A percentile compares a stretch with the other conserved stretches of the same genome.
phyloP scores from a whole-genome alignment of 2,113 vertebrate species.

The Agapornis roseicollis region DNA sequence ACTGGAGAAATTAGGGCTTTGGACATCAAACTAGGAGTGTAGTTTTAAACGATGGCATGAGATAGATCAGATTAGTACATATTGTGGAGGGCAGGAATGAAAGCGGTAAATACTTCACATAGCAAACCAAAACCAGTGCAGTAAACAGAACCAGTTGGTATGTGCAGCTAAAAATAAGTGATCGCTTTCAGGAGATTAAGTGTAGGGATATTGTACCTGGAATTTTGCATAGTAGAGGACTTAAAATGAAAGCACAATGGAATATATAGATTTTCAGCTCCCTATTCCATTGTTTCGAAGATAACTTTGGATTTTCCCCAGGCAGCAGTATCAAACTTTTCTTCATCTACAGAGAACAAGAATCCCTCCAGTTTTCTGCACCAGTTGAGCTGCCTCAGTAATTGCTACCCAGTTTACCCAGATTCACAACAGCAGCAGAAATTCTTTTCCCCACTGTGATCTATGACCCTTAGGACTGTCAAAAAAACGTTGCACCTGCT shows the following conservation, averaged over 20 bases:
- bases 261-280: neutral
- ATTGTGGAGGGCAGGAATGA: neutral
- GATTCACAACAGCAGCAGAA: neutral
- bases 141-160: neutral
- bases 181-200: neutral
- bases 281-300: neutral
- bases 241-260: neutral
- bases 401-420: neutral
- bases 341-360: neutral
- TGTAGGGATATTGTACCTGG: neutral
- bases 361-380: neutral
- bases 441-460: neutral
- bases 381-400: neutral
- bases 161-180: neutral
- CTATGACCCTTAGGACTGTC: neutral
- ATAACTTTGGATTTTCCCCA: neutral
- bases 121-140: neutral
- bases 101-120: neutral
- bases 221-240: neutral
- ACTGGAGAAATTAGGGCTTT: neutral
- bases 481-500: neutral
- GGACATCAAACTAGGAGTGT: neutral
- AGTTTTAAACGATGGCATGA: neutral
- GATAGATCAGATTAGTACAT: neutral
- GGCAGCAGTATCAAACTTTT: neutral